These are phyloP conservation scores for Elaphurus davidianus DNA, from an alignment of 2,113 vertebrate species.

Conservation along the genomic window DNA sequence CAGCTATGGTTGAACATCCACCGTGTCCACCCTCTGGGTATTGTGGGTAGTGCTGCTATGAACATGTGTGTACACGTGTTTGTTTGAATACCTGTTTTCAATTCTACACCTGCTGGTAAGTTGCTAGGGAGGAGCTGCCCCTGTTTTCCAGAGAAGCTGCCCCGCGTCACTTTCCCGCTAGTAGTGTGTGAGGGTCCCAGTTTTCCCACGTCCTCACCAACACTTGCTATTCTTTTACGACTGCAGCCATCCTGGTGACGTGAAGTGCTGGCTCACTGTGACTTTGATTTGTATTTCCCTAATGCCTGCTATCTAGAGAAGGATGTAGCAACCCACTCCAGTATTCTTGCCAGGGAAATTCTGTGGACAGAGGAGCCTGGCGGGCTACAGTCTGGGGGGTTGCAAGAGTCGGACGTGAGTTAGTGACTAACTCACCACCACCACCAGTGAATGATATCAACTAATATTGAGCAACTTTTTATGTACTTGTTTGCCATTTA, in stretches of 20 bases:
- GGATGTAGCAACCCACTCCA: not conserved
- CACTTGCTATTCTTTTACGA: not conserved
- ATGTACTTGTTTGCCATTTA: not conserved
- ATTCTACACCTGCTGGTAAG: not conserved
- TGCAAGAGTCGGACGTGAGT: not conserved
- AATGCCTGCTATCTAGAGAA: not conserved
- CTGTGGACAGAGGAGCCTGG: not conserved
- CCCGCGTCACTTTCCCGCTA: not conserved
- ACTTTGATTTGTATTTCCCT: not conserved
- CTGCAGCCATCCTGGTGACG: not conserved
- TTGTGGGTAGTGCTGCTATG: not conserved
- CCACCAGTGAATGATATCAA: not conserved
- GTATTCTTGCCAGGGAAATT: not conserved
- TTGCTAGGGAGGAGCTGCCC: not conserved
- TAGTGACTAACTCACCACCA: not conserved
- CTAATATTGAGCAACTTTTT: not conserved
- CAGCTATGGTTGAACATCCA: not conserved
- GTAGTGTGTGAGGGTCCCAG: too few species aligned
- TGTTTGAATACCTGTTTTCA: not conserved
- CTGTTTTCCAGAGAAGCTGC: not conserved
- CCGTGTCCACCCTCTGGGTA: not conserved
- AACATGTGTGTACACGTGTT: fast-evolving
- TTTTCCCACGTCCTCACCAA: not conserved
- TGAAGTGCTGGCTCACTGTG: not conserved
- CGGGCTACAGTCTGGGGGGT: not conserved